Base-by-base conservation (phyloP, 2,888 invertebrate genomes). In the Coelopa pilipes region DNA sequence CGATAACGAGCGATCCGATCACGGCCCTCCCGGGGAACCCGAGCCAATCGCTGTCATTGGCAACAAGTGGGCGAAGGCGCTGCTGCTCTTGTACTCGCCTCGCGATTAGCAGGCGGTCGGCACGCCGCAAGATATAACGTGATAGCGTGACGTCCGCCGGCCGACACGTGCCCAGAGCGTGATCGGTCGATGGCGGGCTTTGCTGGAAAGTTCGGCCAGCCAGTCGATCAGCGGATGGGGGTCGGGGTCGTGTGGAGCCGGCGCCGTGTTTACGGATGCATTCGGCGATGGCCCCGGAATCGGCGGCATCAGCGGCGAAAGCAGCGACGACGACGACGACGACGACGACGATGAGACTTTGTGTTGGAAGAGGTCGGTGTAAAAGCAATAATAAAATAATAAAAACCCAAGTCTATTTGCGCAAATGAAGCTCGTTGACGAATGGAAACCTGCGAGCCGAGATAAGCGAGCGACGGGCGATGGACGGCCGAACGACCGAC, bases 361-460 rank as follows among this genome's bases (percentile, higher is more conserved):
- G 34, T 34, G 4, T 34, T 34, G 34, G 34, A 34, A 34, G 34
- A 59, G 57, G 19, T 59, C 12, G 13, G 57, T 59, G 3, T 9
- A 59, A 46, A 21, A 63, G 34, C 45, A 63, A 34, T 34, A 34
- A 34, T 7, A 34, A 34, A 34, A 34, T 34, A 46, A 66, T 47
- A 46, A 63, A 66, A 10, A 67, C 21, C 55, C 19, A 79, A 78
- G 79, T 82, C 80, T 78, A 82, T 82, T 81, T 82, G 81, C 81
- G 82, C 79, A 82, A 82, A 82, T 82, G 80, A 80, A 79, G 78
- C 76, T 76, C 62, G 50, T 62, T 62, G 24, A 53, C 70, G 50
- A 66, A 24, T 50, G 50, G 50, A 50, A 66, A 66, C 66, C 49
- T 66, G 34, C 24, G 21, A 45, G 70, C 50, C 34, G 34, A 60